Evolutionary conservation across 30 jellyfish, hydroid and myxozoan species (phyloP).

Genomic region (Aurelia sp.): DNA sequence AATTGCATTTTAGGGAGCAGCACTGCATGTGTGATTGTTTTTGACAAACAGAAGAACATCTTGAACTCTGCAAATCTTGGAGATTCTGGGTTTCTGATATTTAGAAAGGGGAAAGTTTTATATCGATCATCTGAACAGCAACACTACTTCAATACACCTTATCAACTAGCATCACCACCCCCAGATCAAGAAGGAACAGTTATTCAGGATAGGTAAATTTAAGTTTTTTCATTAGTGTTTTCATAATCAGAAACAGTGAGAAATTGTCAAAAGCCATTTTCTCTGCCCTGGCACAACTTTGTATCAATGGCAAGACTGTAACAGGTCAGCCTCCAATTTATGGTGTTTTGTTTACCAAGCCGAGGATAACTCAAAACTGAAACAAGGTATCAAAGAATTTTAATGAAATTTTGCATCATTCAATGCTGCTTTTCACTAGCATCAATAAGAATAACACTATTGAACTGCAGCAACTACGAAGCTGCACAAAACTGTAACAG

Average conservation of each 20-base stretch:
- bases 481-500: too few relatives aligned
- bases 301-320: too few relatives aligned
- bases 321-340: too few relatives aligned
- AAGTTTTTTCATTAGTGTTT: not conserved
- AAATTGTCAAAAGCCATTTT: not conserved
- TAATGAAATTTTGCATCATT: too few relatives aligned
- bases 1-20: constrained; percentile 68
- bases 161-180: constrained; percentile 84
- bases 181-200: constrained; percentile 85
- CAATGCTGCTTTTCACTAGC: too few relatives aligned
- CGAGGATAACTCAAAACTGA: too few relatives aligned
- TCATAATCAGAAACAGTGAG: not conserved
- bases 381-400: too few relatives aligned
- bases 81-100: constrained; percentile 77
- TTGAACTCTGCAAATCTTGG: constrained; percentile 83
- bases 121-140: constrained; percentile 77
- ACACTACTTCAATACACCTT: constrained; percentile 85
- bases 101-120: constrained; percentile 62
- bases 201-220: constrained; percentile 75
- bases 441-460: too few relatives aligned
- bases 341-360: too few relatives aligned
- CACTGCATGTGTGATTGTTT: constrained; percentile 86
- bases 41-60: constrained; percentile 61
- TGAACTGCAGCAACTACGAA: too few relatives aligned
- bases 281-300: not conserved